Evolutionary conservation across 2,797 vertebrate species (phyloP), one percentile per base, ranked within the genome.

Genomic region (Spinibarbus caldwelli): DNA sequence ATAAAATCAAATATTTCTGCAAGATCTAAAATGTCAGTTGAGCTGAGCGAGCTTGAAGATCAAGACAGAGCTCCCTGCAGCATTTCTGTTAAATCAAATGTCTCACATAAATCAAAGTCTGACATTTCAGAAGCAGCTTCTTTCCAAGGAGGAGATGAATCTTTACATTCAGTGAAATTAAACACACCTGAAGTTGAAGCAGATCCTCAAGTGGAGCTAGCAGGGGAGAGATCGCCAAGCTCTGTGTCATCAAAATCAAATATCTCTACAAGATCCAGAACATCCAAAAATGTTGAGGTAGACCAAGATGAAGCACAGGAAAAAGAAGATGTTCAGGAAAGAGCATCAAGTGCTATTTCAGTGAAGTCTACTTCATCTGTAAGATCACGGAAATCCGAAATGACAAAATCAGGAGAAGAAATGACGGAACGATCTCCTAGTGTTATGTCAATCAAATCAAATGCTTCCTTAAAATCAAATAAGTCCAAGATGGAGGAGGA

Each of bases 331-430:
- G 70, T 83, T 29, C 72, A 67, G 10, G 81, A 87, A 41, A 92
- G 85, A 78, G 76, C 80, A 59, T 49, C 76, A 49, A 88, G 86
- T 72, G 54, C 73, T 21, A 75, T 71, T 26, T 79, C 92, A 23
- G 71, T 86, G 2, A 91, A 88, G 85, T 93, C 93, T 86, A 85
- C 87, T 76, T 17, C 86, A 80, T 93, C 93, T 34, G 34, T 52
- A 85, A 83, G 15, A 86, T 91, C 92, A 31, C 89, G 78, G 23
- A 92, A 90, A 90, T 93, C 92, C 4, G 89, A 90, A 52, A 17
- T 31, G 59, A 90, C 85, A 29, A n/a, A 80, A 8, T 68, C 11
- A 57, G 76, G 54, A 78, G 59, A 85, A 36, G 79, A 83, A 66
- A 31, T n/a, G 10, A 77, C 82, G 29, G 76, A 78, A 41, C 66